Conservation (phyloP, 1,140 invertebrate genomes). For the Anagrus nilaparvatae region DNA sequence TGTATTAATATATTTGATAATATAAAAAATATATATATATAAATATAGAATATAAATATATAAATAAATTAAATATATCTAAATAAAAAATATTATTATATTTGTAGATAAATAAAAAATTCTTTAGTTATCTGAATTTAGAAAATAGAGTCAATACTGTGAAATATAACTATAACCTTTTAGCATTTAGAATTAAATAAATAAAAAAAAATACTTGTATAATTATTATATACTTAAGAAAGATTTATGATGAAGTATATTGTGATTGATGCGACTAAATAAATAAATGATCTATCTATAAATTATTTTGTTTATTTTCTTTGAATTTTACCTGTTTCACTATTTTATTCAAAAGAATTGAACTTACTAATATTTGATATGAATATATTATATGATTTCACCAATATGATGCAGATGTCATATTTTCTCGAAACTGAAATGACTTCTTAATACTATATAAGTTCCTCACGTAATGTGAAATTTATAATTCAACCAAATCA, state of each 20-base stretch:
- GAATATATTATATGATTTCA: too few relatives aligned
- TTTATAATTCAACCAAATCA: too few relatives aligned
- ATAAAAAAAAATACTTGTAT: constrained; percentile 29
- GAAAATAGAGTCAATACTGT: constrained; percentile 39
- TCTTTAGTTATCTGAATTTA: constrained; percentile 34
- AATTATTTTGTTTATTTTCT: constrained; percentile 1
- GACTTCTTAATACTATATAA: too few relatives aligned
- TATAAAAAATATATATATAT: constrained; percentile 15
- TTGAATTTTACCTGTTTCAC: not conserved
- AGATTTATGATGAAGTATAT: constrained; percentile 30
- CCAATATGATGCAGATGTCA: too few relatives aligned
- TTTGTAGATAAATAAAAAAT: constrained; percentile 35
- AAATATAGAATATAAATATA: constrained; percentile 14
- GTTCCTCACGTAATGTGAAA: too few relatives aligned
- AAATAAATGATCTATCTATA: constrained; percentile 29
- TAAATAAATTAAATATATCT: constrained; percentile 22
- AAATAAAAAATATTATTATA: constrained; percentile 29
- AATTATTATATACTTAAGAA: constrained; percentile 31
- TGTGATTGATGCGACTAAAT: constrained; percentile 29
- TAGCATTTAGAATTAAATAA: constrained; percentile 23
- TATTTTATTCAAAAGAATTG: too few relatives aligned
- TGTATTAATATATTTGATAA: constrained; percentile 5
- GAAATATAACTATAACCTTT: constrained; percentile 36
- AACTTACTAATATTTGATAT: too few relatives aligned
- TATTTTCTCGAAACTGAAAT: too few relatives aligned